These are phyloP conservation scores for Azemiops feae DNA, from an alignment of 2,113 vertebrate genomes.

Conservation along the genomic window DNA sequence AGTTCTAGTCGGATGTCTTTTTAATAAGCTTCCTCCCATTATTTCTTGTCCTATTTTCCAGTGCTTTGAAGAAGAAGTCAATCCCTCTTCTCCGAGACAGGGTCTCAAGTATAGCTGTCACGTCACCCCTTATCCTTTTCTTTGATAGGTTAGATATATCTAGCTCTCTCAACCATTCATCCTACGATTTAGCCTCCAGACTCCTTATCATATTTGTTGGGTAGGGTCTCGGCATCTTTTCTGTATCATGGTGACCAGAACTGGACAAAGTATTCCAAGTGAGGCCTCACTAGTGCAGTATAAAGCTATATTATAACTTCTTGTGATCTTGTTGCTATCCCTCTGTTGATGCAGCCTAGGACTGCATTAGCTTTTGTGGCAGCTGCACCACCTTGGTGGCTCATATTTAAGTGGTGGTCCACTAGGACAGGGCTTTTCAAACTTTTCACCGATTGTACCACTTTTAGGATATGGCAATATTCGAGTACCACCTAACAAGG, in stretches of 20 bases:
- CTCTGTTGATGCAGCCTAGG: not conserved
- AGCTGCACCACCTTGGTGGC: not conserved
- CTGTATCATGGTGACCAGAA: not conserved
- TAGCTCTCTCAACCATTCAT: not conserved
- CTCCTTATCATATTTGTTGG: not conserved
- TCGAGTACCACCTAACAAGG: too few relatives aligned
- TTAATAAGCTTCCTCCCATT: not conserved
- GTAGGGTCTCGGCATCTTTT: not conserved
- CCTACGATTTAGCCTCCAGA: not conserved
- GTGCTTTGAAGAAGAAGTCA: not conserved
- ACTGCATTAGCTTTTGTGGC: not conserved
- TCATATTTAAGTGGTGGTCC: not conserved
- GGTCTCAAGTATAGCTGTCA: not conserved
- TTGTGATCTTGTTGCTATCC: not conserved
- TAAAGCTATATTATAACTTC: not conserved
- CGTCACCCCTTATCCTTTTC: not conserved
- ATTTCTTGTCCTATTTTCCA: not conserved
- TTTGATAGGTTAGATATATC: not conserved
- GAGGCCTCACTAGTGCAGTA: not conserved
- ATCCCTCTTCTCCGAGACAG: not conserved
- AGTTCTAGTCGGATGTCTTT: not conserved
- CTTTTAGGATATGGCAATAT: too few relatives aligned
- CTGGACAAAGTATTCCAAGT: not conserved
- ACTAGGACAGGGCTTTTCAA: too few relatives aligned
- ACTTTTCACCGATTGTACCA: too few relatives aligned